Conservation (phyloP, 2,113 vertebrate species). For the Alces alces region DNA sequence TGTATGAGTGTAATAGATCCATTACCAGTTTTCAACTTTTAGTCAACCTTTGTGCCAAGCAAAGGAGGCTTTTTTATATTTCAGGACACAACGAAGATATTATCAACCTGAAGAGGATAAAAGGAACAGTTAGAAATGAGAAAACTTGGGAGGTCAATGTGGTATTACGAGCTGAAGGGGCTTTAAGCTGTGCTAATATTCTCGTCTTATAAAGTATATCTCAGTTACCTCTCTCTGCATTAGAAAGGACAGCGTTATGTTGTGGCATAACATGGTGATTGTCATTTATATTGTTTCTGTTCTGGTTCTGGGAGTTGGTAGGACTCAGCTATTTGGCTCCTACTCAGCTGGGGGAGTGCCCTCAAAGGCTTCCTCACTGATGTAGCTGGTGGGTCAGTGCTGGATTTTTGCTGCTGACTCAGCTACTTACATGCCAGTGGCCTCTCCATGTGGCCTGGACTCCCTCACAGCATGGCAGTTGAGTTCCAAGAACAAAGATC, state of each 20-base stretch:
- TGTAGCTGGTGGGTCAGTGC: background rate
- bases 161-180: no score
- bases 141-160: accelerated
- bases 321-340: background rate
- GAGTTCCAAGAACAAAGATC: background rate
- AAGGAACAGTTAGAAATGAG: background rate
- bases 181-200: accelerated
- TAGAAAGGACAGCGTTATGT: accelerated
- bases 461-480: no score
- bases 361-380: accelerated
- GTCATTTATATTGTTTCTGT: background rate
- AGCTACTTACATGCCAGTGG: accelerated
- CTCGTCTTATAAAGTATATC: background rate
- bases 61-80: no score
- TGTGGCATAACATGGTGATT: background rate
- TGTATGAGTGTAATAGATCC: background rate
- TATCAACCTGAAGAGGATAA: background rate
- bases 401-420: background rate
- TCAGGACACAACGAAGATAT: accelerated
- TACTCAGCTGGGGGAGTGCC: accelerated
- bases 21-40: background rate
- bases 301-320: background rate
- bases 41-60: background rate
- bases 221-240: background rate
- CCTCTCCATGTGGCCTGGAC: background rate